Base-by-base conservation (phyloP, 2,113 vertebrate species). In the Anarrhichthys ocellatus region DNA sequence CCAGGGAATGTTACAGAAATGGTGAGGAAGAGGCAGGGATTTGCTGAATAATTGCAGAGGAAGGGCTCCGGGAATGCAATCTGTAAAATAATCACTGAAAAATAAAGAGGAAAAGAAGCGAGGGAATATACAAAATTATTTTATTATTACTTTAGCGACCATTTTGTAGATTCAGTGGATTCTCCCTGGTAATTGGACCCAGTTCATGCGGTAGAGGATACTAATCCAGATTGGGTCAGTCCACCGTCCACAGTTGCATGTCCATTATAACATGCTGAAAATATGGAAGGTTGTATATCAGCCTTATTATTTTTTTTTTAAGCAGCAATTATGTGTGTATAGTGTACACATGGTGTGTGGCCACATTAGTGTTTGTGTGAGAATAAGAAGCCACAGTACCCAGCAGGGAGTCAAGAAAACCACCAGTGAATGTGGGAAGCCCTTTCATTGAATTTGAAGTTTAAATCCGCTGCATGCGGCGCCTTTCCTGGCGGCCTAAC, bases 401-500 rank as follows among this genome's bases (percentile, higher is more conserved):
- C 87, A 88, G 84, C 86, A 73, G 78, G 82, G 68, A 81, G 82
- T 76, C 80, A 89, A 88, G 73, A 76, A 85, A 85, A 54, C 18
- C 78, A 59, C 70, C 59, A 76, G 36, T 80, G 62, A 81, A 87
- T 93, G 80, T 79, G 82, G 40, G 32, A 88, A 74, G 85, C 79
- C 78, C 78, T 92, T 92, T 87, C 87, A 92, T 87, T 83, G 85
- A 87, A 78, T 82, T 42, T 87, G 82, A 89, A 92, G 89, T 89
- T 91, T 83, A 91, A 93, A 91, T 91, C 89, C 65, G 20, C 69
- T 36, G 78, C 86, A 86, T 84, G 83, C 80, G 4, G 83, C 61
- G 84, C 76, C 73, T 56, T 81, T 72, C 88, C 87, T 76, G 38
- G 59, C 66, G 6, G 87, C 85, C 84, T 75, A 84, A 83, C 68